Conservation (phyloP, 2,797 vertebrate genomes). For the Anomalospiza imberbis region DNA sequence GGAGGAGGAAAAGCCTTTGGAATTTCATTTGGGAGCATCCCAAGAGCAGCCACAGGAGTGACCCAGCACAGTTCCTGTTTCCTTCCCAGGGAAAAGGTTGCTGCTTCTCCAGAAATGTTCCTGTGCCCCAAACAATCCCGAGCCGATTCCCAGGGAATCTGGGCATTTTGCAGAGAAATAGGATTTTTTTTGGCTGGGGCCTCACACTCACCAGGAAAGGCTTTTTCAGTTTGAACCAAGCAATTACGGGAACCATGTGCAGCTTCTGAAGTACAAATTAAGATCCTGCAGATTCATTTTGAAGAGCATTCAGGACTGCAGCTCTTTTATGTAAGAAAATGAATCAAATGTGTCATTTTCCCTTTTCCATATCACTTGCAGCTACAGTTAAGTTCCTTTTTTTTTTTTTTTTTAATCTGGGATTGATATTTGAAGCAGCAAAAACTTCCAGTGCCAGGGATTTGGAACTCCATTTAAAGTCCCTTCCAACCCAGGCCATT, state of each 20-base stretch:
- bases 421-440: not conserved
- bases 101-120: not conserved
- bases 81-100: not conserved
- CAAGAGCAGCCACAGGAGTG: not conserved
- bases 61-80: not conserved
- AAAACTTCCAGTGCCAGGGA: not conserved
- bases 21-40: not conserved
- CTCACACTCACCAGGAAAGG: not conserved
- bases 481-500: not conserved
- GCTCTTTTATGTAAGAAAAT: not conserved
- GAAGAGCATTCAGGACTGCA: not conserved
- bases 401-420: not conserved
- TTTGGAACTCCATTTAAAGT: not conserved
- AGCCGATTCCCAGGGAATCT: not conserved
- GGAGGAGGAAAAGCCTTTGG: accelerated
- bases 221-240: not conserved
- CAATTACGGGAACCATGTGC: not conserved
- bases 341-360: not conserved
- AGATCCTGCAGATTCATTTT: not conserved
- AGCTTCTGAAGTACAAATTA: not conserved
- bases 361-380: not conserved
- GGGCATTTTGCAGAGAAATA: not conserved
- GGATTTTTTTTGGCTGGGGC: accelerated
- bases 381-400: not conserved
- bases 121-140: not conserved